These are phyloP conservation scores for Macrophya annulata DNA, from an alignment of 2,888 invertebrate species.

Conservation along the genomic window DNA sequence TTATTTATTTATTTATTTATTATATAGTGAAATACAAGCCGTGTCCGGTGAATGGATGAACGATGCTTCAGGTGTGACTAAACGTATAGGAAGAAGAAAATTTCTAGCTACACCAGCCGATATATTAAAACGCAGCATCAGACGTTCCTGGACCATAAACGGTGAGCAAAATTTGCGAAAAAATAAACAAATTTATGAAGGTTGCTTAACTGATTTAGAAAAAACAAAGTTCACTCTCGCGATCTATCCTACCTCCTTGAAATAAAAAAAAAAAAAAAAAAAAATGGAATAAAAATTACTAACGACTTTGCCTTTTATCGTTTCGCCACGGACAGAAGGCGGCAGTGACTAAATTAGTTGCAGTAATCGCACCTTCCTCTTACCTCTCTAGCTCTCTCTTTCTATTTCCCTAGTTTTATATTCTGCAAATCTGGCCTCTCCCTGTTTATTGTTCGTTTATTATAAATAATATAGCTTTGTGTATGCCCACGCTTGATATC, in stretches of 20 bases:
- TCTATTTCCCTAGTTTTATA: not conserved
- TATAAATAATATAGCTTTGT: not conserved
- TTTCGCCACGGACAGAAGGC: constrained; percentile 43
- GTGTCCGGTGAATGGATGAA: constrained; percentile 87
- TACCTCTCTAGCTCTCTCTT: not conserved
- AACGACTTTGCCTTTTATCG: constrained; percentile 58
- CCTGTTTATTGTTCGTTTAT: not conserved
- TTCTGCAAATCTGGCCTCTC: not conserved
- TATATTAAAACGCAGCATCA: constrained; percentile 85
- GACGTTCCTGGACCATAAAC: constrained; percentile 88
- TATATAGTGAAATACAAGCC: constrained; percentile 85
- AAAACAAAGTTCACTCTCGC: not conserved
- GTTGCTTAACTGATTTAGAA: not conserved
- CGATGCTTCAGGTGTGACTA: constrained; percentile 81
- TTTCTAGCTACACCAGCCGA: constrained; percentile 82
- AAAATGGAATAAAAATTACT: not conserved
- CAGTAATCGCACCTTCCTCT: not conserved
- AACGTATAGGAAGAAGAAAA: constrained; percentile 80
- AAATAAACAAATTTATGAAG: not conserved
- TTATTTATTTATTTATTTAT: not conserved
- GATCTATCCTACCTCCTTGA: not conserved
- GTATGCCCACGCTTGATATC: not conserved
- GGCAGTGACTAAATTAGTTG: not conserved
- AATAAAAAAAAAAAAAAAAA: not conserved
- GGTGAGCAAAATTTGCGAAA: constrained; percentile 80